phyloP scores from a whole-genome alignment of 1,140 invertebrate species.

The Drosophila saltans region DNA sequence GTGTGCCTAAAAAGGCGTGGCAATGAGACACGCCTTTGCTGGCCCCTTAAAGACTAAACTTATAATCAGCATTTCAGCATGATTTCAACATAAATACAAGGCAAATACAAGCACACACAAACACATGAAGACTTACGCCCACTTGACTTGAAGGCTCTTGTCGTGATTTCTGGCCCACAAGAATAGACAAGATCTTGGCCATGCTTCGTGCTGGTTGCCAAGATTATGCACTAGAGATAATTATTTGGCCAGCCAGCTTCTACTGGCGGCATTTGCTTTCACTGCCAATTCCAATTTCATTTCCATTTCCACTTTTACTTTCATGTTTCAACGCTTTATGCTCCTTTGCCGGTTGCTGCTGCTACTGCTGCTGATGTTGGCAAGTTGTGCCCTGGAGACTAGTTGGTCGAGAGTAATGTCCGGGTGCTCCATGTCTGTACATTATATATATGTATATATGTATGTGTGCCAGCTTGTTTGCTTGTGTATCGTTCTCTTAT shows the following conservation, averaged over 20 bases:
- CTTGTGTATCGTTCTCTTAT: conserved; percentile 52
- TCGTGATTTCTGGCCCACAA: conserved; percentile 57
- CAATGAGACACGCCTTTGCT: conserved; percentile 35
- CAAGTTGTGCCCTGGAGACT: conserved; percentile 77
- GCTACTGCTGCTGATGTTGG: conserved; percentile 56
- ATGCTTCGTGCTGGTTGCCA: conserved; percentile 24
- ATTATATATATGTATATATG: neutral
- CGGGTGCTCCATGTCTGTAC: neutral
- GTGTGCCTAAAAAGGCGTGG: conserved; percentile 37
- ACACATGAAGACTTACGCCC: neutral
- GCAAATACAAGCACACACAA: conserved; percentile 26
- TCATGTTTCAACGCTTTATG: conserved; percentile 71
- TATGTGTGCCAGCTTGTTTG: conserved; percentile 17
- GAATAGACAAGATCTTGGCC: conserved; percentile 49
- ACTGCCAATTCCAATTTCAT: conserved; percentile 24
- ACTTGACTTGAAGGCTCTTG: conserved; percentile 28
- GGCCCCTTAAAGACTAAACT: conserved; percentile 55
- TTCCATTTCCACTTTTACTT: conserved; percentile 45
- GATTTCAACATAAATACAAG: conserved; percentile 68
- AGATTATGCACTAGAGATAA: conserved; percentile 75
- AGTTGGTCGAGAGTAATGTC: conserved; percentile 70
- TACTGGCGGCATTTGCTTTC: neutral
- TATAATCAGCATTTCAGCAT: conserved; percentile 80
- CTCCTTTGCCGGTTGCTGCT: conserved; percentile 47
- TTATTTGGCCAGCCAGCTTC: conserved; percentile 59